phyloP scores from a whole-genome alignment of 2,888 invertebrate species.

The Platycnemis pennipes region DNA sequence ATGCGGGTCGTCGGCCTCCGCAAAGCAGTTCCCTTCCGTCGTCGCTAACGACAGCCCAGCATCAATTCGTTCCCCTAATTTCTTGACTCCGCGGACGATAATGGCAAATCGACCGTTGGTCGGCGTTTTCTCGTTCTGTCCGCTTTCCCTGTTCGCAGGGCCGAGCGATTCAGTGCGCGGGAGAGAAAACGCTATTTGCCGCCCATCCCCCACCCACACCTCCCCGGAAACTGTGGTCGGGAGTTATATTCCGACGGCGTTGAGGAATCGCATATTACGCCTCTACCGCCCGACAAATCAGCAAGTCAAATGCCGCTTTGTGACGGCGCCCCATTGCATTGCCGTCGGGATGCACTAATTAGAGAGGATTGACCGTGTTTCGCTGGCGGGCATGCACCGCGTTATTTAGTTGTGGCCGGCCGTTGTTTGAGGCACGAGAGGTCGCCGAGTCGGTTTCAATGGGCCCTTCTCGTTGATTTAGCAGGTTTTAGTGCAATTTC shows the following conservation, averaged over 20 bases:
- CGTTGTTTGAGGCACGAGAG: neutral
- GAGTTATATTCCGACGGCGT: conserved; percentile 37
- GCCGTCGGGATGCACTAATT: conserved; percentile 34
- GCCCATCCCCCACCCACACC: too few relatives aligned
- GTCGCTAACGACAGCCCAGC: neutral
- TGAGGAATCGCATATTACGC: conserved; percentile 40
- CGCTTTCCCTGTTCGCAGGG: neutral
- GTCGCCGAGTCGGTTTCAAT: neutral
- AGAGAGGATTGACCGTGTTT: conserved; percentile 37
- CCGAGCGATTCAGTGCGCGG: too few relatives aligned
- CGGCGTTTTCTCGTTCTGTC: neutral
- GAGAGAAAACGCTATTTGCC: too few relatives aligned
- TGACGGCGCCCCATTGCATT: neutral
- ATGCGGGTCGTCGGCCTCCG: too few relatives aligned
- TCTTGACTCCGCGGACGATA: neutral
- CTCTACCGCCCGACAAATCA: neutral
- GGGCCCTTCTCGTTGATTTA: neutral
- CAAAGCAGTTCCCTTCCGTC: neutral
- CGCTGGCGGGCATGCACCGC: neutral
- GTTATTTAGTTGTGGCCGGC: neutral
- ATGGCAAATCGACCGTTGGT: conserved; percentile 17
- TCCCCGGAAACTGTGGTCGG: neutral
- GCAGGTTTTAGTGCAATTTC: neutral
- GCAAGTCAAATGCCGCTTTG: conserved; percentile 57
- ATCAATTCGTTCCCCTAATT: conserved; percentile 10